Percentiles rank a stretch among this genome's conserved stretches.
Conservation (phyloP, 2,888 invertebrate species). For the Acleris cristana region DNA sequence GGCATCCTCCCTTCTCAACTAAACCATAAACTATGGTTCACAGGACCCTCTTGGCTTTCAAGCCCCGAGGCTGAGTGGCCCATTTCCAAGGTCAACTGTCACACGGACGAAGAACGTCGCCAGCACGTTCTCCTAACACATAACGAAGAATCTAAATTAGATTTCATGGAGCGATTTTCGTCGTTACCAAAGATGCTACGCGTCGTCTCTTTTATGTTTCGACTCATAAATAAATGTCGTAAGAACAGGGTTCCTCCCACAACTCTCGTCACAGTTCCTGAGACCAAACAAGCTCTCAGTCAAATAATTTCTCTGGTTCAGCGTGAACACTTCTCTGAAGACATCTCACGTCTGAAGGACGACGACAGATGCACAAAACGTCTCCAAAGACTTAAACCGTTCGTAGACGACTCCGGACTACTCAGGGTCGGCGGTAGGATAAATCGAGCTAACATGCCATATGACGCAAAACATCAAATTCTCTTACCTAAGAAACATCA, state of each 20-base stretch:
- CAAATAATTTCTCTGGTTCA: not conserved
- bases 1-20: no score
- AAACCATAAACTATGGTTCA: no score
- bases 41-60: no score
- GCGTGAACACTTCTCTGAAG: not conserved
- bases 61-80: no score
- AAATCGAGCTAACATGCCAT: not conserved
- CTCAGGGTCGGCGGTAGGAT: slow-evolving; percentile 11
- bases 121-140: not conserved
- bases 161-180: not conserved
- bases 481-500: not conserved
- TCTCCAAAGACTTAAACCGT: not conserved
- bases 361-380: not conserved
- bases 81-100: not conserved
- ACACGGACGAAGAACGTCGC: not conserved
- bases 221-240: not conserved
- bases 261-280: not conserved
- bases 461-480: slow-evolving; percentile 4
- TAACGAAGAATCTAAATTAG: not conserved
- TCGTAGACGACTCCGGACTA: not conserved
- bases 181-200: not conserved
- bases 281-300: not conserved
- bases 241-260: not conserved
- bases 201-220: not conserved
- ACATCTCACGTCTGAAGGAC: not conserved